Evolutionary conservation across 2,113 vertebrate species (phyloP).

Genomic region (Vireo altiloquus): DNA sequence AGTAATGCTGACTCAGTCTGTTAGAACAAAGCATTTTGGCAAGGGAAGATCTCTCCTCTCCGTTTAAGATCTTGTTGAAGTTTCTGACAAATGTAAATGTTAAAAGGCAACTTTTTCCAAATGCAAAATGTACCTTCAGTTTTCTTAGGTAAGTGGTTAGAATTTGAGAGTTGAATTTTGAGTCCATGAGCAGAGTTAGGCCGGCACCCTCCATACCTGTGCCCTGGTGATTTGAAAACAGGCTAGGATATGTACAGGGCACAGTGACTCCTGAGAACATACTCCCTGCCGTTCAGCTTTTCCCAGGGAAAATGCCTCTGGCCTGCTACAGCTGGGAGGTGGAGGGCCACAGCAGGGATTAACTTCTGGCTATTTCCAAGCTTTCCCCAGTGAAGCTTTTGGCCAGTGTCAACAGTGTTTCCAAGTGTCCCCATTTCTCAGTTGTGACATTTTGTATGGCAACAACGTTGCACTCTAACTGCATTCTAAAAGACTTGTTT

Average conservation of each 20-base stretch:
- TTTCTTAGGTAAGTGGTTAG: not conserved
- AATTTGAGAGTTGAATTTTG: not conserved
- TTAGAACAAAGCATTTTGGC: not conserved
- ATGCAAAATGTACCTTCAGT: not conserved
- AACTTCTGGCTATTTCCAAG: not conserved
- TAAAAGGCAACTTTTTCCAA: not conserved
- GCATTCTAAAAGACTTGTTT: not conserved
- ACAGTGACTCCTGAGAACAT: not conserved
- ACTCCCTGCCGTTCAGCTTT: not conserved
- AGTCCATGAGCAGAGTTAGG: not conserved
- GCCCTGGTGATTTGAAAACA: not conserved
- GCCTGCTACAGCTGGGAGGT: not conserved
- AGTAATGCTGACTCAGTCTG: not conserved
- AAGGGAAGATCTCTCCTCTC: not conserved
- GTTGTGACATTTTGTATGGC: not conserved
- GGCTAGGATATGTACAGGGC: not conserved
- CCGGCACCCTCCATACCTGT: not conserved
- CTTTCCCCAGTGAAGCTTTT: not conserved
- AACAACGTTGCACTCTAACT: rapidly evolving
- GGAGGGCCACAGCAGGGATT: not conserved
- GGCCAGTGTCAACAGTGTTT: not conserved
- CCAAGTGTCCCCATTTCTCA: not conserved
- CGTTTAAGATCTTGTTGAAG: not conserved
- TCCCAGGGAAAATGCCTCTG: not conserved
- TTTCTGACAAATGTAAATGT: not conserved